A percentile compares a stretch with the other conserved stretches of the same genome.
Evolutionary conservation across 2,113 vertebrate species (phyloP).

Genomic region (Nesoenas mayeri): DNA sequence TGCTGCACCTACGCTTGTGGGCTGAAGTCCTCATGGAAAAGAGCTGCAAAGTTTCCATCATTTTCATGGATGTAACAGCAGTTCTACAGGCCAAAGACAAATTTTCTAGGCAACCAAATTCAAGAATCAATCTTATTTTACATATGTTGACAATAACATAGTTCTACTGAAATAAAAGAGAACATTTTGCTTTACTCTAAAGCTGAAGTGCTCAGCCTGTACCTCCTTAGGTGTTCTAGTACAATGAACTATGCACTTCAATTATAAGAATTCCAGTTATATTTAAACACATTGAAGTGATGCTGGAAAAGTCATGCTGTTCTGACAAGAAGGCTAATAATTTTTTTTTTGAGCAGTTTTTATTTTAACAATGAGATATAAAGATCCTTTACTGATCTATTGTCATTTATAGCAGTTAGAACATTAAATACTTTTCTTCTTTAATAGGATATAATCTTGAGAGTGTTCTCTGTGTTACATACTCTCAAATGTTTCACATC

Average conservation of each 20-base stretch:
- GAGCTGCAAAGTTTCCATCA: background rate
- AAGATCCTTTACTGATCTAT: background rate
- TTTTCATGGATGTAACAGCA: background rate
- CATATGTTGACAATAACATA: accelerated
- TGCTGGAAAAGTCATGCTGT: background rate
- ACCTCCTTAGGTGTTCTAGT: background rate
- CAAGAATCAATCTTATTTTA: background rate
- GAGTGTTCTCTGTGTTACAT: background rate
- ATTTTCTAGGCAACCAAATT: background rate
- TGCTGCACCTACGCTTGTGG: background rate
- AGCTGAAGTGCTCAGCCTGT: background rate
- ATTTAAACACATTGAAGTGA: background rate
- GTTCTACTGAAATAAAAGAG: background rate
- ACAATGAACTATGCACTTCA: background rate
- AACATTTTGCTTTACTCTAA: background rate
- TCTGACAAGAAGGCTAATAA: background rate
- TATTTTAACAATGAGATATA: background rate
- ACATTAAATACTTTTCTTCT: background rate
- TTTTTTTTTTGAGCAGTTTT: background rate
- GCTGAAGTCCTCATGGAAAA: background rate
- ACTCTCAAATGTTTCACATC: background rate
- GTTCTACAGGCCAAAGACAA: background rate
- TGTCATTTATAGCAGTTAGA: background rate
- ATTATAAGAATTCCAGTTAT: background rate
- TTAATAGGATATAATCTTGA: background rate